Evolutionary conservation across 2,888 invertebrate genomes (phyloP).

Genomic region (Cyclophora albipunctata): DNA sequence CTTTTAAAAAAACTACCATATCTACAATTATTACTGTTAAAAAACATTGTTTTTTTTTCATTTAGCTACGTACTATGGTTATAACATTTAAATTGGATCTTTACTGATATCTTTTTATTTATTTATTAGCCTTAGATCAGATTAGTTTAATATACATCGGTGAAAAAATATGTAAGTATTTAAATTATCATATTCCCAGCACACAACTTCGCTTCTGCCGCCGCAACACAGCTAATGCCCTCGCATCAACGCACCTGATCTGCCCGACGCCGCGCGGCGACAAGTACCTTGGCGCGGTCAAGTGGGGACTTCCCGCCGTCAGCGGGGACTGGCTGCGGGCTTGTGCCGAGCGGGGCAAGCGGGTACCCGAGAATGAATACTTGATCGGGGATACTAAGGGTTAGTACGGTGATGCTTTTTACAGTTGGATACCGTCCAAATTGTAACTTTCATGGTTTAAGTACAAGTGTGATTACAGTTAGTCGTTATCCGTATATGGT

Average conservation of each 20-base stretch:
- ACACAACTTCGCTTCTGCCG: constrained; percentile 66
- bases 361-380: constrained; percentile 55
- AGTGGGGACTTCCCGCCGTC: constrained; percentile 91
- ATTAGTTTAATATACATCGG: too few relatives aligned
- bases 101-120: not conserved
- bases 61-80: constrained; percentile 14
- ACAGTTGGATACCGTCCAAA: too few relatives aligned
- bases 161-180: too few relatives aligned
- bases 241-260: constrained; percentile 87
- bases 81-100: not conserved
- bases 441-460: too few relatives aligned
- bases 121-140: not conserved
- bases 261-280: constrained; percentile 83
- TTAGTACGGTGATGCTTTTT: constrained; percentile 14
- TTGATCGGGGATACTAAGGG: constrained; percentile 77
- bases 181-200: constrained; percentile 22
- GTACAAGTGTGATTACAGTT: too few relatives aligned
- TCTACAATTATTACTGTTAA: too few relatives aligned
- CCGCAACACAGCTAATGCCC: constrained; percentile 56
- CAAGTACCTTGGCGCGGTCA: constrained; percentile 87
- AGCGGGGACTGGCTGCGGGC: constrained; percentile 83
- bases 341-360: constrained; percentile 76
- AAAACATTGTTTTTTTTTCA: too few relatives aligned
- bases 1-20: too few relatives aligned
- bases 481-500: too few relatives aligned